Evolutionary conservation across 2,113 vertebrate genomes (phyloP).

Genomic region (Aspiorhynchus laticeps): DNA sequence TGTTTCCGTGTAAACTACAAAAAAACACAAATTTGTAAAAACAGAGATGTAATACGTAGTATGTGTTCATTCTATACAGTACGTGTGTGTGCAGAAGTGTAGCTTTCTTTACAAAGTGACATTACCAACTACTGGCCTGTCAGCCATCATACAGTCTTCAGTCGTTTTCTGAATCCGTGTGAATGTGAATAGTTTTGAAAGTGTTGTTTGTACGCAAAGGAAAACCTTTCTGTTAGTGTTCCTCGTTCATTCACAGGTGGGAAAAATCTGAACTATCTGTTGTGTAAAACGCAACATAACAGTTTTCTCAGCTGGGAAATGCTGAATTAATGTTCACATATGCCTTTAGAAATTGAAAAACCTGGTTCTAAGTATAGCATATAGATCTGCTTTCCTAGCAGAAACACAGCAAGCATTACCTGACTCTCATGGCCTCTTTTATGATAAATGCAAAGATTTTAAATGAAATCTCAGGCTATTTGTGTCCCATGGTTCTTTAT

Average conservation of each 20-base stretch:
- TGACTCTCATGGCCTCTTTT: not conserved
- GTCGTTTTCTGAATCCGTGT: no score
- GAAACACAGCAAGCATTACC: not conserved
- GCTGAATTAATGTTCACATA: not conserved
- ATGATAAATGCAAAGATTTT: not conserved
- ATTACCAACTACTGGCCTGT: no score
- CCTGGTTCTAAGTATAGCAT: not conserved
- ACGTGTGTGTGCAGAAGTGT: no score
- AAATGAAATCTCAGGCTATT: slow-evolving; percentile 7
- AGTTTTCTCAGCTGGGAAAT: not conserved
- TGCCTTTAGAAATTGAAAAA: not conserved
- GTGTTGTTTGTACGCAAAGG: no score
- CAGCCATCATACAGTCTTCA: no score
- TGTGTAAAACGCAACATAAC: not conserved
- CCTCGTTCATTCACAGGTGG: not conserved
- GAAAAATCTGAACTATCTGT: not conserved
- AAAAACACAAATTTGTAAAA: no score
- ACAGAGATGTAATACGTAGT: no score
- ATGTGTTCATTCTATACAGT: no score
- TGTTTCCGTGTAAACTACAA: not conserved
- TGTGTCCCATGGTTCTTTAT: not conserved
- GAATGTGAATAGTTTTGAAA: no score
- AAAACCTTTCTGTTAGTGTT: not conserved
- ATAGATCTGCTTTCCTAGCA: no score
- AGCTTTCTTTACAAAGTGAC: no score